A percentile compares a stretch with the other conserved stretches of the same genome.
Conservation (phyloP, 2,888 invertebrate species). For the Trichogramma evanescens region DNA sequence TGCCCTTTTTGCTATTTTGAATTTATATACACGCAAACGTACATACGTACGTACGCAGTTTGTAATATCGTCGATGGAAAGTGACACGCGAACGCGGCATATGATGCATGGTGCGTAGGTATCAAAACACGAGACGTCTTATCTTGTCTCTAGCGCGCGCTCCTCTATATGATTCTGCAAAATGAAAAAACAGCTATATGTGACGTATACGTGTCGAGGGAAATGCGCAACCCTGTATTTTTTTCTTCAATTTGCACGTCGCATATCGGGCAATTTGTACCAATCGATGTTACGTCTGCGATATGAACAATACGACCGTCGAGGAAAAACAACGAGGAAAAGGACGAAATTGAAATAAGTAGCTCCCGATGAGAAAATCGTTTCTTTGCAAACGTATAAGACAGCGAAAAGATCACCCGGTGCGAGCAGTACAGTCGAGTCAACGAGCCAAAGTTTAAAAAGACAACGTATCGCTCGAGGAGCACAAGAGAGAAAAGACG, state of each 20-base stretch:
- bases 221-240: no score
- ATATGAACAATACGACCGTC: no score
- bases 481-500: not conserved
- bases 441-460: not conserved
- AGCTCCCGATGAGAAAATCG: conserved; percentile 3
- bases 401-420: conserved; percentile 6
- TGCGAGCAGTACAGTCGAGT: not conserved
- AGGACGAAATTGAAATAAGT: conserved; percentile 4
- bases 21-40: conserved; percentile 17
- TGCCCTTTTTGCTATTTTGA: no score
- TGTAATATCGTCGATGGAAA: conserved; percentile 28
- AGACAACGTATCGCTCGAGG: not conserved
- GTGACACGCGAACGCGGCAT: conserved; percentile 34
- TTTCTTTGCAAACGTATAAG: not conserved
- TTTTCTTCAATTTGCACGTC: no score
- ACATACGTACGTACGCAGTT: conserved; percentile 28
- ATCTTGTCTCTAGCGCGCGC: conserved; percentile 4
- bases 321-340: not conserved
- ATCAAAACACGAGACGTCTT: conserved; percentile 38
- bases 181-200: no score
- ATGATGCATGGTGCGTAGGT: conserved; percentile 37
- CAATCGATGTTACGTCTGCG: no score
- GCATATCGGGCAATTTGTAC: no score
- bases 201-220: no score
- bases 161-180: not conserved